These are phyloP conservation scores for Amiota minor DNA, from an alignment of 2,888 invertebrate genomes.

Conservation along the genomic window DNA sequence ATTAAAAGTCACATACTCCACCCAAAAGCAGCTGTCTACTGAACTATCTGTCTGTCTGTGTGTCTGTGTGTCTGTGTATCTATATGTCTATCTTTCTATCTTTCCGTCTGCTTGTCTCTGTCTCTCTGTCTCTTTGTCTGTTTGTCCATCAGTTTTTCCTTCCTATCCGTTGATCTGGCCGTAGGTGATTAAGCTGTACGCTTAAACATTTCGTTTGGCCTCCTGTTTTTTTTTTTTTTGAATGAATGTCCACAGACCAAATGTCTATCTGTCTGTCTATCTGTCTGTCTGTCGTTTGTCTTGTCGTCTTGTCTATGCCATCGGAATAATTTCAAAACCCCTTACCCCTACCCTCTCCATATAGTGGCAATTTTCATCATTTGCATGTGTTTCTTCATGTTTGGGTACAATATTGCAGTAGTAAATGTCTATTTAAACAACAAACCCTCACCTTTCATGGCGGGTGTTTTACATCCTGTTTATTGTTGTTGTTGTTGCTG, in stretches of 20 bases:
- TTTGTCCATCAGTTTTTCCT: neutral
- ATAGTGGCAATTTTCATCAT: constrained; percentile 19
- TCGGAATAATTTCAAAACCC: no score
- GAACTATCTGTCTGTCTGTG: constrained; percentile 1
- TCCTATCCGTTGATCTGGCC: constrained; percentile 55
- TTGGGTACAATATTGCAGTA: constrained; percentile 38
- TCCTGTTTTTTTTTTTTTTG: no score
- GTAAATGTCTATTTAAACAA: constrained; percentile 30
- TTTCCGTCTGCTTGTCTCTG: neutral
- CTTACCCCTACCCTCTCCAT: no score
- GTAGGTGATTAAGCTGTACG: constrained; percentile 62
- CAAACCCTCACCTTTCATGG: constrained; percentile 16
- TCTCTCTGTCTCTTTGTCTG: constrained; percentile 3
- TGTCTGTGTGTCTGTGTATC: constrained; percentile 1
- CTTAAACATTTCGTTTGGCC: constrained; percentile 44
- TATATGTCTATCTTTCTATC: constrained; percentile 5
- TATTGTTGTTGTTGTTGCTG: constrained; percentile 24
- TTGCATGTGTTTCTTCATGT: constrained; percentile 27
- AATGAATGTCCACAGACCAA: constrained; percentile 35
- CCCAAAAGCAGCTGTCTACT: constrained; percentile 44
- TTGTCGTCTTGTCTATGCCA: no score
- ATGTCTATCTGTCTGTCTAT: constrained; percentile 35
- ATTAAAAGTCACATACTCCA: constrained; percentile 20
- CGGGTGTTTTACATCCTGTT: constrained; percentile 61
- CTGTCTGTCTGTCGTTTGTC: constrained; percentile 10